Evolutionary conservation across 2,113 vertebrate genomes (phyloP).

Genomic region (Arizona elegans): DNA sequence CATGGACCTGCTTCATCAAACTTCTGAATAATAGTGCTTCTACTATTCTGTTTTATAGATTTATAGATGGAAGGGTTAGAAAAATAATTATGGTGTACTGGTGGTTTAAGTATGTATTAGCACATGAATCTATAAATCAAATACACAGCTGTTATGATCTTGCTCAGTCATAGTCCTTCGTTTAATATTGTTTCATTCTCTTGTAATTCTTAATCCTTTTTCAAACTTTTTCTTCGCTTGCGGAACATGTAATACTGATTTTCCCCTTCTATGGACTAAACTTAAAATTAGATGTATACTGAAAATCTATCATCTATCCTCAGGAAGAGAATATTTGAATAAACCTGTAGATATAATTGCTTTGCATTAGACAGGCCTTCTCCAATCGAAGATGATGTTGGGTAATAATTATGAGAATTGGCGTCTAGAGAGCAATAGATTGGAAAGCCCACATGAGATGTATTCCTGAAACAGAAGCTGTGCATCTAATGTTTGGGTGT

Average conservation of each 20-base stretch:
- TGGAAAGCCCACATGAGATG: not conserved
- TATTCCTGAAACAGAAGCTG: not conserved
- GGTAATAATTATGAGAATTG: not conserved
- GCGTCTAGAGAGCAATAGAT: not conserved
- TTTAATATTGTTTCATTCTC: not conserved
- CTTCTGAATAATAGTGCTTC: not conserved
- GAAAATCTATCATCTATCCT: too few relatives aligned
- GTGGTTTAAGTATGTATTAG: not conserved
- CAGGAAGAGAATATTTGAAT: not conserved
- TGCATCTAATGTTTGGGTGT: not conserved
- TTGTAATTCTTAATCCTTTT: not conserved
- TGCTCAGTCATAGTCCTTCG: not conserved
- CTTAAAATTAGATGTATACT: not conserved
- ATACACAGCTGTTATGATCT: not conserved
- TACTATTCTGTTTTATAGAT: not conserved
- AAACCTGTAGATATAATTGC: not conserved
- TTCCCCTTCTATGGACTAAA: not conserved
- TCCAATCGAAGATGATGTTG: not conserved
- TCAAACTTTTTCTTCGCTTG: not conserved
- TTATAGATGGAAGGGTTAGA: not conserved
- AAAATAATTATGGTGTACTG: not conserved
- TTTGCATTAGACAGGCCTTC: not conserved
- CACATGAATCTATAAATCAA: rapidly evolving
- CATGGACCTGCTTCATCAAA: not conserved
- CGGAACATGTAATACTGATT: not conserved